Percentiles rank a stretch among this genome's conserved stretches.
Conservation (phyloP, 1,140 invertebrate genomes). For the Neelides sp. region DNA sequence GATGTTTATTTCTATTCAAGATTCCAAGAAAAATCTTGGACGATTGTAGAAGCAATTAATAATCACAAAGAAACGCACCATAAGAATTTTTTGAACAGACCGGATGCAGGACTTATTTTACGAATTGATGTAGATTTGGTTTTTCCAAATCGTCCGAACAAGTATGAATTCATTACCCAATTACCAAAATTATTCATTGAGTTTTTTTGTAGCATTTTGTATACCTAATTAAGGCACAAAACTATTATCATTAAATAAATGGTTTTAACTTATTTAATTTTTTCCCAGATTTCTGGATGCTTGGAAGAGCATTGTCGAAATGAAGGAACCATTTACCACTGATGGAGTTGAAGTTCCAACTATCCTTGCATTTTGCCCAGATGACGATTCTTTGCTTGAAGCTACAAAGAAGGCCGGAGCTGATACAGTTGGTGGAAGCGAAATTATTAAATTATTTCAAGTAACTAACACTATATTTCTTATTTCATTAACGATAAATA, state of each 20-base stretch:
- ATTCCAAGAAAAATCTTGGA: slow-evolving; percentile 49
- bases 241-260: slow-evolving; percentile 2
- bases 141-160: slow-evolving; percentile 24
- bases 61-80: slow-evolving; percentile 61
- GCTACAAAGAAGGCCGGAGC: slow-evolving; percentile 54
- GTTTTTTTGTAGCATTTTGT: too few species aligned
- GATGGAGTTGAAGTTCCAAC: slow-evolving; percentile 37
- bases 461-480: slow-evolving; percentile 34
- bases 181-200: background rate
- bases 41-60: slow-evolving; percentile 55
- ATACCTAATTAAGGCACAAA: too few species aligned
- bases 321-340: slow-evolving; percentile 22
- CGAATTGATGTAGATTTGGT: slow-evolving; percentile 24
- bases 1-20: slow-evolving; percentile 51
- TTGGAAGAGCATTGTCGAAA: slow-evolving; percentile 24
- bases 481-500: slow-evolving; percentile 10
- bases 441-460: slow-evolving; percentile 60
- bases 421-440: slow-evolving; percentile 48
- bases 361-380: slow-evolving; percentile 53
- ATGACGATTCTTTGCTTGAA: slow-evolving; percentile 39
- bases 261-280: slow-evolving; percentile 2
- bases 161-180: slow-evolving; percentile 8
- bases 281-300: slow-evolving; percentile 18
- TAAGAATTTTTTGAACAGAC: slow-evolving; percentile 57
- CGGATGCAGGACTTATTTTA: slow-evolving; percentile 47